A percentile compares a stretch with the other conserved stretches of the same genome.
Evolutionary conservation across 2,888 invertebrate species (phyloP).

Genomic region (Ctenicera cuprea): DNA sequence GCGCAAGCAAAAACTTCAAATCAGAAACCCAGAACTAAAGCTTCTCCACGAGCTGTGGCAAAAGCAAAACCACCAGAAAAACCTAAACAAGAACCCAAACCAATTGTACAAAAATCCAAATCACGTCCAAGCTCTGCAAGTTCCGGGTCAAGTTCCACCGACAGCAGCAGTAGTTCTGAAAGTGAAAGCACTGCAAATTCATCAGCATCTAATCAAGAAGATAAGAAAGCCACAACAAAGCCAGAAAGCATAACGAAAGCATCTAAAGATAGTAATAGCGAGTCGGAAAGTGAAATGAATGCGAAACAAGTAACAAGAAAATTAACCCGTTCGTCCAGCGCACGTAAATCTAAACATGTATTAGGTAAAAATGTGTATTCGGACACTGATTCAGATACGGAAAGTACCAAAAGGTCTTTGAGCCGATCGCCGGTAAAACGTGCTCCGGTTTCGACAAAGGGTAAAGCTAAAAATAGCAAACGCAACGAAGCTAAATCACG

Average conservation of each 20-base stretch:
- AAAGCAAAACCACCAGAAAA: slow-evolving; percentile 73
- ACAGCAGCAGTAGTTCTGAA: slow-evolving; percentile 67
- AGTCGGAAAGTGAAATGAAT: slow-evolving; percentile 66
- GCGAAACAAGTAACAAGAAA: slow-evolving; percentile 76
- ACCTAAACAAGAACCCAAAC: slow-evolving; percentile 64
- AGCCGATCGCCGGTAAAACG: slow-evolving; percentile 81
- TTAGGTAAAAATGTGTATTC: slow-evolving; percentile 76
- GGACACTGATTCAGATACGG: slow-evolving; percentile 82
- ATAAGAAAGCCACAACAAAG: slow-evolving; percentile 67
- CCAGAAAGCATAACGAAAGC: slow-evolving; percentile 58
- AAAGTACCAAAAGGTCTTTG: slow-evolving; percentile 74
- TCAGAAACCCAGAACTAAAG: slow-evolving; percentile 71
- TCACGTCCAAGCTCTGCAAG: slow-evolving; percentile 75
- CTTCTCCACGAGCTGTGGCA: slow-evolving; percentile 67
- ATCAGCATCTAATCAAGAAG: slow-evolving; percentile 57
- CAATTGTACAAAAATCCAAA: slow-evolving; percentile 77
- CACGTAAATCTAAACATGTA: slow-evolving; percentile 80
- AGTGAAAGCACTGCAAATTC: slow-evolving; percentile 67
- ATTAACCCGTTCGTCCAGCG: slow-evolving; percentile 81
- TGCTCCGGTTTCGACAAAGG: slow-evolving; percentile 72
- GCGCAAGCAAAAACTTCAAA: slow-evolving; percentile 66
- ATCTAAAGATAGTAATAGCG: slow-evolving; percentile 62
- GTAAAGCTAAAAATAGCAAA: slow-evolving; percentile 73
- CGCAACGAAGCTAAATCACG: slow-evolving; percentile 66
- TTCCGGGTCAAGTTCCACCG: slow-evolving; percentile 67